These are phyloP conservation scores for Ancistrus triradiatus DNA, from an alignment of 2,113 vertebrate species.

Conservation along the genomic window DNA sequence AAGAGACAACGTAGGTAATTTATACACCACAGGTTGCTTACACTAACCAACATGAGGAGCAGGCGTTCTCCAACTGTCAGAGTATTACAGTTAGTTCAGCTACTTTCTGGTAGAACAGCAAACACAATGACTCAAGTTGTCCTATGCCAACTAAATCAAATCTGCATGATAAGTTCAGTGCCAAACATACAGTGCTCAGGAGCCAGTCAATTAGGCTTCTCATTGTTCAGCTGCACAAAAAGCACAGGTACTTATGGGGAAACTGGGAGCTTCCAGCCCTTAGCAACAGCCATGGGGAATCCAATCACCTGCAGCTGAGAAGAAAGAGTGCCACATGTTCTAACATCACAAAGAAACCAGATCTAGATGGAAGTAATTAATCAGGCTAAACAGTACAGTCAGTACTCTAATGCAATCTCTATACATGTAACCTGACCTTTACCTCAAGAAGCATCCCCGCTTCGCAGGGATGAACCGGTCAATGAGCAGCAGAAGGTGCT, in stretches of 20 bases:
- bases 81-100: no score
- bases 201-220: slow-evolving; percentile 9
- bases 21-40: slow-evolving; percentile 28
- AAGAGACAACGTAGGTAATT: slow-evolving; percentile 32
- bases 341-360: slow-evolving; percentile 33
- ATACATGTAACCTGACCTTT: slow-evolving; percentile 8
- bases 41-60: slow-evolving; percentile 2
- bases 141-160: background rate
- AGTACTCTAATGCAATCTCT: background rate
- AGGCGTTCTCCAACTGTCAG: slow-evolving; percentile 1
- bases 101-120: no score
- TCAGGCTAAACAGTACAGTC: background rate
- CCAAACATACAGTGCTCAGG: slow-evolving; percentile 6
- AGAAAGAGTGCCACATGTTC: slow-evolving; percentile 33
- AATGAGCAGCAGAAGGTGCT: slow-evolving; percentile 24
- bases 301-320: slow-evolving; percentile 52
- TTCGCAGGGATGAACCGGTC: slow-evolving; percentile 38
- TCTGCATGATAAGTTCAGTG: slow-evolving; percentile 1
- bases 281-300: slow-evolving; percentile 48
- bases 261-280: slow-evolving; percentile 29
- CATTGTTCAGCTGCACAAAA: slow-evolving; percentile 2
- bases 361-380: slow-evolving; percentile 3
- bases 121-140: background rate
- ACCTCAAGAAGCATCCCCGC: slow-evolving; percentile 53
- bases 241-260: slow-evolving; percentile 29